Base-by-base conservation (phyloP, 2,888 invertebrate genomes). In the Agriotes lineatus region DNA sequence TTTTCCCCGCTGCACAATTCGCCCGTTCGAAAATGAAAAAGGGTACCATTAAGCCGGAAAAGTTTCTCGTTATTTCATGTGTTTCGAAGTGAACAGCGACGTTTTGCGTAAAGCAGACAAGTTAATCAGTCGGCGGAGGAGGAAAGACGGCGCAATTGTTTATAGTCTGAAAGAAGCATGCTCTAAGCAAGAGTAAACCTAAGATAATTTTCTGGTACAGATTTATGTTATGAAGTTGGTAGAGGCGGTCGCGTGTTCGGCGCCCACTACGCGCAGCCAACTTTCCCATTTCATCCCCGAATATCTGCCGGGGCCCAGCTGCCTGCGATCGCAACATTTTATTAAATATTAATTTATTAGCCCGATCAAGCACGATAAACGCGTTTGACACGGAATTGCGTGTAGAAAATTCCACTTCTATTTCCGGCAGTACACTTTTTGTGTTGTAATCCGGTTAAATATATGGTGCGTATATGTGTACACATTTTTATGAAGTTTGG, bases 261-360 rank as follows among this genome's bases (percentile, higher is more conserved):
- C 42, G 63, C 70, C 72, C 70, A 74, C 73, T 70, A 72, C 62
- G 65, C 67, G 35, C 57, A 63, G 67, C 67, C 66, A 75, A 75
- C 75, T 73, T 75, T 69, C 69, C 69, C 72, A 69, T 76, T 74
- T 76, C 72, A 74, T 75, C 73, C 73, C 71, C 56, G 63, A 73
- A 72, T 74, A 72, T 73, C 70, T 72, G 52, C 33, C 61, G 54
- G 67, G 71, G 63, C 73, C 74, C 75, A 74, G 71, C 76, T 76
- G 75, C 72, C 66, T 63, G 63, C 75, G 71, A 77, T 76, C 77
- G 74, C 72, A 71, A 69, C 67, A 74, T 75, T 77, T 76, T 78
- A 77, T 78, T 77, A 78, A 78, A 78, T 77, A 78, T 78, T 77
- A 78, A 78, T 77, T 78, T 77, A 78, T 78, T 78, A 77, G 75